These are phyloP conservation scores for Phoeniculus purpureus DNA, from an alignment of 2,797 vertebrate species.

Conservation along the genomic window DNA sequence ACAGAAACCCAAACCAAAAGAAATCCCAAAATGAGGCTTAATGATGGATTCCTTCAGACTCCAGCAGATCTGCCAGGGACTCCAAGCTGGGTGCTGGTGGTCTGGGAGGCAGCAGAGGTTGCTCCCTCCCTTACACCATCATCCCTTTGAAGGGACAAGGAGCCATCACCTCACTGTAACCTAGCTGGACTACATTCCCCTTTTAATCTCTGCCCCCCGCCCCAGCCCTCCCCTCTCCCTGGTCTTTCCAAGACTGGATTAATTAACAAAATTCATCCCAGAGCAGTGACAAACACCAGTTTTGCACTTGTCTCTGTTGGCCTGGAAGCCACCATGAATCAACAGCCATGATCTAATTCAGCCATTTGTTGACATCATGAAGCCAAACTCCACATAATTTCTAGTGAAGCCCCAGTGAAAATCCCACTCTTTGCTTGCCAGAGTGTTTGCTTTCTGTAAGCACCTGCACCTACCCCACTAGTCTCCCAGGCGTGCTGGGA, in stretches of 20 bases:
- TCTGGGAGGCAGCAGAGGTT: not conserved
- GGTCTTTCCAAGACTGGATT: not conserved
- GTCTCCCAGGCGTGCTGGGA: not conserved
- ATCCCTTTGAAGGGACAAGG: not conserved
- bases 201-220: not conserved
- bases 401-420: not conserved
- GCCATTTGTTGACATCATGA: not conserved
- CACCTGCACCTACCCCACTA: not conserved
- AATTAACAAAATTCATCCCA: not conserved
- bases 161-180: constrained; percentile 7
- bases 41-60: constrained; percentile 40
- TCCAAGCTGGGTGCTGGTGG: not conserved
- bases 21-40: constrained; percentile 5
- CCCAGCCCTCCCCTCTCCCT: not conserved
- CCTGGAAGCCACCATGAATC: not conserved
- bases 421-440: not conserved
- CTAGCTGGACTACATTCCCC: not conserved
- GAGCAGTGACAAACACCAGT: not conserved
- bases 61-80: not conserved
- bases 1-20: constrained; percentile 26
- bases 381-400: not conserved
- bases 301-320: not conserved
- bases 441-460: not conserved
- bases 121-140: not conserved
- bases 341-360: not conserved